Conservation (phyloP, 2,113 vertebrate species). For the Irena cyanogastra region DNA sequence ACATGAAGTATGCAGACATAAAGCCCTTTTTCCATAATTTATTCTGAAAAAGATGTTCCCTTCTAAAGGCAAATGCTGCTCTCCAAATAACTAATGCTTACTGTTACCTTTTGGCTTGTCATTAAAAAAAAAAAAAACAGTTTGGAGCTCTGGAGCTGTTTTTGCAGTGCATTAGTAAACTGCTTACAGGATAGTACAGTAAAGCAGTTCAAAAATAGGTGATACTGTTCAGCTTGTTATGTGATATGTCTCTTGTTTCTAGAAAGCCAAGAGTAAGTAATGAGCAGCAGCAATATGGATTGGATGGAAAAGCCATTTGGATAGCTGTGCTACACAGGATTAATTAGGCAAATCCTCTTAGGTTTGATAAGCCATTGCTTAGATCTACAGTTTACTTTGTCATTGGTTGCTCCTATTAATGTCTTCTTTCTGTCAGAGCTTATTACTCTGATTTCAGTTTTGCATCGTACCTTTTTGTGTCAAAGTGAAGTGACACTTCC, state of each 20-base stretch:
- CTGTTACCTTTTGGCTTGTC: neutral
- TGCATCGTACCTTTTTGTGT: neutral
- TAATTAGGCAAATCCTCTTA: constrained; percentile 72
- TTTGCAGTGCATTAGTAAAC: neutral
- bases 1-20: neutral
- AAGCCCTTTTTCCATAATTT: neutral
- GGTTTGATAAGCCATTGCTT: constrained; percentile 58
- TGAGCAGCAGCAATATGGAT: constrained; percentile 37
- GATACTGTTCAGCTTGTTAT: neutral
- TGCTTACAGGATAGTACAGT: neutral
- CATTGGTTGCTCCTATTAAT: constrained; percentile 20
- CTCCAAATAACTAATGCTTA: neutral
- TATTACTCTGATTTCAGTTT: constrained; percentile 20
- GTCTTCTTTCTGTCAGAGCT: neutral
- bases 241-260: constrained; percentile 27
- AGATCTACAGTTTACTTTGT: constrained; percentile 32
- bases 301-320: constrained; percentile 38
- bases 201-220: neutral
- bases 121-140: neutral
- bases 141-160: neutral
- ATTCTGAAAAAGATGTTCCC: neutral
- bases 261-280: constrained; percentile 54
- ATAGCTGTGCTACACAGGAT: constrained; percentile 51
- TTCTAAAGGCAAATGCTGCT: neutral
- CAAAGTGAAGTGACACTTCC: neutral